Percentiles rank a stretch among this genome's conserved stretches.
These are phyloP conservation scores for Callocephalon fimbriatum DNA, from an alignment of 2,113 vertebrate species.

Conservation along the genomic window DNA sequence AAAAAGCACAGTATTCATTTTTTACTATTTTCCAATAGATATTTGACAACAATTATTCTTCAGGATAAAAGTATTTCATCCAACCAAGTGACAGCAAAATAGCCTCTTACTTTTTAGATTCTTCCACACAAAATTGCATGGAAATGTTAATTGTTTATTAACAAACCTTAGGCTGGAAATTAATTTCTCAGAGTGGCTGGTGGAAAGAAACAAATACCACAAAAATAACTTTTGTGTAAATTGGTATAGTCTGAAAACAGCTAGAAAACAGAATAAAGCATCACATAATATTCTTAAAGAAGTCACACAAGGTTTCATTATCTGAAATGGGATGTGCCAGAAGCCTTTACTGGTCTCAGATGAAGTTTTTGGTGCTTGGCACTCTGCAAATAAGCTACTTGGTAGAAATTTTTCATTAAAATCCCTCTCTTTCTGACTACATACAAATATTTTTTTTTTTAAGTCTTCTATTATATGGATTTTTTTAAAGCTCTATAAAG, in stretches of 20 bases:
- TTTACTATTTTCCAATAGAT: not conserved
- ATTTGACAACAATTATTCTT: not conserved
- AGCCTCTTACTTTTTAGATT: not conserved
- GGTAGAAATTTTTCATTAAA: not conserved
- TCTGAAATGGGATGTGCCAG: not conserved
- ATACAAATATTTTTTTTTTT: not conserved
- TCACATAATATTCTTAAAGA: not conserved
- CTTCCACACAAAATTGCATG: not conserved
- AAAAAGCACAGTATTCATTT: not conserved
- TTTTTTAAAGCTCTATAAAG: not conserved
- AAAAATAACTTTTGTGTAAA: not conserved
- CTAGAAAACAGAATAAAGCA: not conserved
- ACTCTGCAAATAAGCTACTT: not conserved
- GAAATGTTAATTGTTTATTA: not conserved
- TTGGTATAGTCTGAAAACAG: not conserved
- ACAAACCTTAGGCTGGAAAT: not conserved
- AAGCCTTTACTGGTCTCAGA: slow-evolving; percentile 10
- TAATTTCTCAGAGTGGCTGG: not conserved
- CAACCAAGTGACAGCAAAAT: fast-evolving
- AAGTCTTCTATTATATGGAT: not conserved
- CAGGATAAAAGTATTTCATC: not conserved
- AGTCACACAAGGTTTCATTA: slow-evolving; percentile 17
- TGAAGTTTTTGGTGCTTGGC: not conserved
- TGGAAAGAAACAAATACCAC: not conserved
- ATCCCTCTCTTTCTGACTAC: not conserved